Conservation (phyloP, 2,797 vertebrate species). For the Myotis planiceps region DNA sequence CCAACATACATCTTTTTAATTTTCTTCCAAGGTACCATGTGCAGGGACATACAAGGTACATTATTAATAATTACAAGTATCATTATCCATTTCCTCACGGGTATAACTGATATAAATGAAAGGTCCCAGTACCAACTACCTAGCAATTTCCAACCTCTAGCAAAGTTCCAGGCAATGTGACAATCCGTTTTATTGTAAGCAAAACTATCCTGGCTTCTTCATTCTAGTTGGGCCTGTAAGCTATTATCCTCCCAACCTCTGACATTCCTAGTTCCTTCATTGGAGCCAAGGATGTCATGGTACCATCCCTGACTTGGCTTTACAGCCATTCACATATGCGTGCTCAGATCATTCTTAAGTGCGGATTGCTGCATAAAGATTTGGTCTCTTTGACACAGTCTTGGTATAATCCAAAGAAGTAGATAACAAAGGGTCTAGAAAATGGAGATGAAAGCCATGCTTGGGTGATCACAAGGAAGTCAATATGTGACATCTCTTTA, state of each 20-base stretch:
- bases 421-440: not conserved
- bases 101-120: not conserved
- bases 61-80: not conserved
- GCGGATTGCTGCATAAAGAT: not conserved
- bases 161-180: not conserved
- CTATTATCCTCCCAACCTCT: not conserved
- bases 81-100: not conserved
- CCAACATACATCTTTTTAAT: conserved; percentile 28
- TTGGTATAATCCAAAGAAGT: not conserved
- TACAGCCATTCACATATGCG: not conserved
- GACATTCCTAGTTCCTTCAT: not conserved
- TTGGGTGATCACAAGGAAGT: not conserved
- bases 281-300: not conserved
- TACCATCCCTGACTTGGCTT: not conserved
- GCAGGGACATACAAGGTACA: not conserved
- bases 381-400: not conserved
- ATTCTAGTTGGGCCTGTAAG: not conserved
- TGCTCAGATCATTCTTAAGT: conserved; percentile 40
- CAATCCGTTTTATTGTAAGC: not conserved
- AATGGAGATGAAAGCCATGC: not conserved
- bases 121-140: not conserved
- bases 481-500: not conserved
- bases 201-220: not conserved
- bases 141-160: conserved; percentile 1
- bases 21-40: not conserved